A percentile compares a stretch with the other conserved stretches of the same genome.
Conservation (phyloP, 1,140 invertebrate genomes). For the Listronotus bonariensis region DNA sequence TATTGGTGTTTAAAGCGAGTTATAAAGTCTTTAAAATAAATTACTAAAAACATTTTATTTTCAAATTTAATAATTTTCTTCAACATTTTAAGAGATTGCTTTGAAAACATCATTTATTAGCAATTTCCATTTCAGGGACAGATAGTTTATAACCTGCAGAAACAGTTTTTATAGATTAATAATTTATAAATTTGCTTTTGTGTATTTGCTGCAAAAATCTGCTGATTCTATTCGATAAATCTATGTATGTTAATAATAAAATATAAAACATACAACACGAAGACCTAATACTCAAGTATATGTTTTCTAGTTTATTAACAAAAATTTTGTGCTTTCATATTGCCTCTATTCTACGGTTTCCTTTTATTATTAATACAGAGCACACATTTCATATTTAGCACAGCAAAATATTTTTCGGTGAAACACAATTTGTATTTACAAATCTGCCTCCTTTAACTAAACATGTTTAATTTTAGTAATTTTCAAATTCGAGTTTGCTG, state of each 20-base stretch:
- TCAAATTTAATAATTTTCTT: not conserved
- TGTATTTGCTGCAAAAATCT: slow-evolving; percentile 8
- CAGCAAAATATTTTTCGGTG: too few species aligned
- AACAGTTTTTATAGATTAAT: not conserved
- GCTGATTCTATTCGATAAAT: slow-evolving; percentile 2
- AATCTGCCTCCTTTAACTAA: too few species aligned
- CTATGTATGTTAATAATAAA: slow-evolving; percentile 33
- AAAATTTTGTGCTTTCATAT: slow-evolving; percentile 45
- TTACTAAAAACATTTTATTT: not conserved
- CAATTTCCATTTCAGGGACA: too few species aligned
- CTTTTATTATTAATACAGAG: slow-evolving; percentile 6
- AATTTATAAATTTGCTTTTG: too few species aligned
- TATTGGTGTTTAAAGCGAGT: too few species aligned
- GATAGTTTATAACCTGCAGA: not conserved
- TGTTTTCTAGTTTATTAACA: slow-evolving; percentile 41
- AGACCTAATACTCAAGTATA: slow-evolving; percentile 43
- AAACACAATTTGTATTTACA: too few species aligned
- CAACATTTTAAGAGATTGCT: not conserved
- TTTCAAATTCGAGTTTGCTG: slow-evolving; percentile 38
- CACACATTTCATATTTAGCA: slow-evolving; percentile 10
- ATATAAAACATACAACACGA: slow-evolving; percentile 46
- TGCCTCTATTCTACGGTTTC: slow-evolving; percentile 39
- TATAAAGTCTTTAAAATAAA: not conserved
- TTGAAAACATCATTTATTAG: too few species aligned
- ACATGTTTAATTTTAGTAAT: slow-evolving; percentile 29